A percentile compares a stretch with the other conserved stretches of the same genome.
Conservation (phyloP, 2,797 vertebrate genomes). For the Sandelia bainsii region DNA sequence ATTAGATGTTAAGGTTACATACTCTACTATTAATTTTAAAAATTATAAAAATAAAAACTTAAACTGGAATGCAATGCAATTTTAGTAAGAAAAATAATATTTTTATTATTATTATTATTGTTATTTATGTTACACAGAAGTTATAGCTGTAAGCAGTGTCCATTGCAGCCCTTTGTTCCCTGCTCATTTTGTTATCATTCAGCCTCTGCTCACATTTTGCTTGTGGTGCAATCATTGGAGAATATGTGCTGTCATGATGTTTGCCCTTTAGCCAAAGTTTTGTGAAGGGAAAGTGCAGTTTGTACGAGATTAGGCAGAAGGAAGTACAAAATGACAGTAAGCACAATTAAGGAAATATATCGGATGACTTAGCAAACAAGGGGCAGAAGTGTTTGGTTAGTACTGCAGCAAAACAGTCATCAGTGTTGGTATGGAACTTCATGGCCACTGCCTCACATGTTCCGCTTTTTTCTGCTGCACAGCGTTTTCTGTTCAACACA, state of each 20-base stretch:
- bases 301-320: slow-evolving; percentile 70
- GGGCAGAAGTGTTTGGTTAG: slow-evolving; percentile 11
- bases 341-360: slow-evolving; percentile 41
- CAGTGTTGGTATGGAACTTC: background rate
- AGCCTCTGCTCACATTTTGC: background rate
- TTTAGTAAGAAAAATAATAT: slow-evolving; percentile 17
- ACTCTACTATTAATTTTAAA: background rate
- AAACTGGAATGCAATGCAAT: background rate
- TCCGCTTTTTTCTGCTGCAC: slow-evolving; percentile 7
- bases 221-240: slow-evolving; percentile 12
- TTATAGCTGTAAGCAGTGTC: slow-evolving; percentile 9
- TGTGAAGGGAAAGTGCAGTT: slow-evolving; percentile 56
- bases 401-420: slow-evolving; percentile 1
- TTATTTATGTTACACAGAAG: slow-evolving; percentile 13
- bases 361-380: slow-evolving; percentile 64
- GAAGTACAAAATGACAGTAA: slow-evolving; percentile 61
- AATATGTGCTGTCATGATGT: slow-evolving; percentile 31
- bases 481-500: background rate
- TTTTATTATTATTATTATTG: slow-evolving; percentile 31
- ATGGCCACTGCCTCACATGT: background rate
- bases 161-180: slow-evolving; percentile 2
- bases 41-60: background rate
- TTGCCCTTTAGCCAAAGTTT: slow-evolving; percentile 9
- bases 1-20: background rate
- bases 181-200: slow-evolving; percentile 24